Evolutionary conservation across 2,888 invertebrate species (phyloP).

Genomic region (Heteromurus nitidus): DNA sequence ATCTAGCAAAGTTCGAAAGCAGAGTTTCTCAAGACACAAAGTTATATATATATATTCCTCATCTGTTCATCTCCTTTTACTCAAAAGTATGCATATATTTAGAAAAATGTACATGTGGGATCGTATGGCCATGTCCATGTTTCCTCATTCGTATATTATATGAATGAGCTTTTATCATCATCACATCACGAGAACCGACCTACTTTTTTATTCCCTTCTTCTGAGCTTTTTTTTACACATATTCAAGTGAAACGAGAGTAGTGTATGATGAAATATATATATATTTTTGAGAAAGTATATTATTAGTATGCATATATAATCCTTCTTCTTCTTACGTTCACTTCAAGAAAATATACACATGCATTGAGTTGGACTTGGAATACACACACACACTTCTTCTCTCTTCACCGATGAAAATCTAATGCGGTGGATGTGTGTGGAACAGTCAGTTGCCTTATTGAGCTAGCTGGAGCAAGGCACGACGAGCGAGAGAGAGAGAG

Average conservation of each 20-base stretch:
- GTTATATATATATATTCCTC: too few species aligned
- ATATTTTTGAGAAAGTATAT: background rate
- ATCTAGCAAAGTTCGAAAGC: too few species aligned
- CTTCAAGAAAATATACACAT: slow-evolving; percentile 6
- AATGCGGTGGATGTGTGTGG: slow-evolving; percentile 42
- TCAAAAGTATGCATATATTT: background rate
- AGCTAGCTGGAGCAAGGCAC: slow-evolving; percentile 66
- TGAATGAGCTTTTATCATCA: slow-evolving; percentile 60
- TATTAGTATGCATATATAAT: slow-evolving; percentile 12
- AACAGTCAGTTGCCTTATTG: slow-evolving; percentile 63
- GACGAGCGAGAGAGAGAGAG: slow-evolving; percentile 28
- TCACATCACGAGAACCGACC: slow-evolving; percentile 62
- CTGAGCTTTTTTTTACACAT: slow-evolving; percentile 9
- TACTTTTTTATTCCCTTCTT: slow-evolving; percentile 56
- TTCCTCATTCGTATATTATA: slow-evolving; percentile 28
- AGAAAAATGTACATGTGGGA: slow-evolving; percentile 34
- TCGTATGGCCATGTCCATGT: slow-evolving; percentile 52
- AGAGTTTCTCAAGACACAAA: background rate
- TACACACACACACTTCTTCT: background rate
- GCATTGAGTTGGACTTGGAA: too few species aligned
- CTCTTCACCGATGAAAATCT: slow-evolving; percentile 7
- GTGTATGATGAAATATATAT: background rate
- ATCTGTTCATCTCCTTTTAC: too few species aligned
- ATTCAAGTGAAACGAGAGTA: slow-evolving; percentile 33
- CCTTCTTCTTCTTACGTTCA: slow-evolving; percentile 12